These are phyloP conservation scores for Astyanax mexicanus DNA, from an alignment of 2,797 vertebrate species.

Conservation along the genomic window DNA sequence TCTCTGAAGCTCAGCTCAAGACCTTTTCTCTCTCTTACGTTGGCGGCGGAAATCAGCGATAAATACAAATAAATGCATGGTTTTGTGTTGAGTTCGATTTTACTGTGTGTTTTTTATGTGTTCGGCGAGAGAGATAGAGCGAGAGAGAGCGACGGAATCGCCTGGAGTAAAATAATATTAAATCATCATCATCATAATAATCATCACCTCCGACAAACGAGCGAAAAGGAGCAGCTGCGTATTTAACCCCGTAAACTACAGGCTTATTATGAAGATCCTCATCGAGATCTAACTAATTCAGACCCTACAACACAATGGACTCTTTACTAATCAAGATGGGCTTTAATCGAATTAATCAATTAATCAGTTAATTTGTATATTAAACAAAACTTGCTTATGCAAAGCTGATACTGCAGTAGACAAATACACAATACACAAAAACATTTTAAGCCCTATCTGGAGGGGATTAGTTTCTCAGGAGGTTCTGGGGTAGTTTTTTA, in stretches of 20 bases:
- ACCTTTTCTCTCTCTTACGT: no score
- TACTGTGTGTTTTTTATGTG: no score
- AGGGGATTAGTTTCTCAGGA: no score
- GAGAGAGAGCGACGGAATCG: slow-evolving; percentile 19
- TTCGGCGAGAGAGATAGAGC: no score
- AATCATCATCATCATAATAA: no score
- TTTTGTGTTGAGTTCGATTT: no score
- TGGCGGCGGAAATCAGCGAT: neutral
- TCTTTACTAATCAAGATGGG: neutral
- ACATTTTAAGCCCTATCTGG: no score
- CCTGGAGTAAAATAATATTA: slow-evolving; percentile 10
- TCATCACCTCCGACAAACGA: neutral
- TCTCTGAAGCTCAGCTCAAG: neutral
- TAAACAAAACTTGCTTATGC: neutral
- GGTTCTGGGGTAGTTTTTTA: no score
- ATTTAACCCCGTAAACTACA: neutral
- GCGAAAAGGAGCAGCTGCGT: slow-evolving; percentile 8
- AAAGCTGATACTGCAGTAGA: no score
- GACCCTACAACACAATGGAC: neutral
- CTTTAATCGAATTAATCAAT: no score
- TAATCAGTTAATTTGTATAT: no score
- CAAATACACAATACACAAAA: no score
- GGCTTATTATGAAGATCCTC: neutral
- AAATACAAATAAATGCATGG: neutral
- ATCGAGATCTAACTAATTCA: neutral